A percentile compares a stretch with the other conserved stretches of the same genome.
Evolutionary conservation across 2,113 vertebrate species (phyloP).

Genomic region (Lophura nycthemera): DNA sequence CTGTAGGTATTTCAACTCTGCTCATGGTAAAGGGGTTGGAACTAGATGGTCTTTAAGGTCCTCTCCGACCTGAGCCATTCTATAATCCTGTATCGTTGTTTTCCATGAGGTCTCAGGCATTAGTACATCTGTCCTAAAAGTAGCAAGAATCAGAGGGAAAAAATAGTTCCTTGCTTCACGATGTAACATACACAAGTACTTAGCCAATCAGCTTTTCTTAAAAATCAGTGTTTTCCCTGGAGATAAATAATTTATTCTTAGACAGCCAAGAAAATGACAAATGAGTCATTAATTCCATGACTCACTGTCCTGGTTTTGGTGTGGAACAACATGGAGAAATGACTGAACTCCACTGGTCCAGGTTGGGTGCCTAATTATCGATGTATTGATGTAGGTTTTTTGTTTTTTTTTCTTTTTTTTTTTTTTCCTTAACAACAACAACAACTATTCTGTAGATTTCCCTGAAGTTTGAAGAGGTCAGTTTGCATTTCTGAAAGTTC

Average conservation of each 20-base stretch:
- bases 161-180: background rate
- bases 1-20: background rate
- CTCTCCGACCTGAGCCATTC: too few relatives aligned
- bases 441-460: background rate
- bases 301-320: background rate
- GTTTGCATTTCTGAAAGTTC: background rate
- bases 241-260: background rate
- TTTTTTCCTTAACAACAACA: background rate
- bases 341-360: background rate
- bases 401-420: background rate
- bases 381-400: background rate
- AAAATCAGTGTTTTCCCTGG: background rate
- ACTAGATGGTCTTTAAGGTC: too few relatives aligned
- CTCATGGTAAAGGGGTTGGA: too few relatives aligned
- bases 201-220: fast-evolving
- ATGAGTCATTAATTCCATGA: background rate
- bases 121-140: background rate
- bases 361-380: background rate
- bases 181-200: background rate
- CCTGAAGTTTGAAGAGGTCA: background rate
- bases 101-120: background rate
- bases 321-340: fast-evolving
- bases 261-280: background rate
- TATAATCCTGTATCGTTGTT: background rate
- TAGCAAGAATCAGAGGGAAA: background rate